Conservation (phyloP, 2,113 vertebrate genomes). For the Cyphotilapia sp. region DNA sequence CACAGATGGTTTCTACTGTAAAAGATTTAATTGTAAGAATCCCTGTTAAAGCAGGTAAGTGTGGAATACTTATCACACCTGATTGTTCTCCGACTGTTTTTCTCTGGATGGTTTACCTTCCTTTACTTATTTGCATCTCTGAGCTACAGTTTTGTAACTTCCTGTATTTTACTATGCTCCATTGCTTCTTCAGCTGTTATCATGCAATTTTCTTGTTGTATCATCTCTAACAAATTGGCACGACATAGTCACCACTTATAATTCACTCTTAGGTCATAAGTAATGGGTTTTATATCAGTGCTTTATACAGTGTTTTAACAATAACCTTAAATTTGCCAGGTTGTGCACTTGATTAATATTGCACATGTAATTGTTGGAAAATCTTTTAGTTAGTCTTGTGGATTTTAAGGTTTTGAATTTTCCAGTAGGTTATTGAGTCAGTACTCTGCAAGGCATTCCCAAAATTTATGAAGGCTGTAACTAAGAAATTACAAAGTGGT, state of each 20-base stretch:
- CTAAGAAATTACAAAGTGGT: neutral
- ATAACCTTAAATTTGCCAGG: neutral
- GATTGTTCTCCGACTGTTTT: neutral
- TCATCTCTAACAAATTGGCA: neutral
- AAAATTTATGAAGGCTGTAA: rapidly evolving
- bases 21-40: neutral
- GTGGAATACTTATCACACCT: neutral
- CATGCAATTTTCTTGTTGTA: neutral
- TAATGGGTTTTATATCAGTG: neutral
- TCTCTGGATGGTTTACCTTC: neutral
- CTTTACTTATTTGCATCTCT: neutral
- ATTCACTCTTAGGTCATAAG: neutral
- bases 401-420: neutral
- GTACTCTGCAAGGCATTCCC: neutral
- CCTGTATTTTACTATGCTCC: neutral
- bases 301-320: neutral
- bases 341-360: neutral
- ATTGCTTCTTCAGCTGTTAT: neutral
- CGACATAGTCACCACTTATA: neutral
- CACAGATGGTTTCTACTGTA: neutral
- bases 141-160: neutral
- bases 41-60: neutral
- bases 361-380: neutral
- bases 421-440: rapidly evolving
- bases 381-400: neutral